Conservation (phyloP, 2,797 vertebrate genomes). For the Muscicapa striata region DNA sequence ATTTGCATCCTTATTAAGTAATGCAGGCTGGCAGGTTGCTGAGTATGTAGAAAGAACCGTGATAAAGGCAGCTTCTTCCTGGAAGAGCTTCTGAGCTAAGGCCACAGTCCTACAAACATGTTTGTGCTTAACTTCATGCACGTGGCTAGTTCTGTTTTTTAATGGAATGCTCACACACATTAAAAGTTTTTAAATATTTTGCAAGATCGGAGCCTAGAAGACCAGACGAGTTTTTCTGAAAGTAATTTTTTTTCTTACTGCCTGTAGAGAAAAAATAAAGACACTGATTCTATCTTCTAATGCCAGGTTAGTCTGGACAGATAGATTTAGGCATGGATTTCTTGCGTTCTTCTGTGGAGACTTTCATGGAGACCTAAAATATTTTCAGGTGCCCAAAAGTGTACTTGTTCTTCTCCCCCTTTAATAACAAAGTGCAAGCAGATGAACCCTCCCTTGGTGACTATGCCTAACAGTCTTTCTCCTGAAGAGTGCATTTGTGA, state of each 20-base stretch:
- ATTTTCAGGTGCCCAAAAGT: neutral
- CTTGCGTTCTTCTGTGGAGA: neutral
- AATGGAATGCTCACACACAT: neutral
- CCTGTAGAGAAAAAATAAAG: neutral
- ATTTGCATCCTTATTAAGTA: constrained; percentile 27
- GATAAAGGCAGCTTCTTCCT: constrained; percentile 6
- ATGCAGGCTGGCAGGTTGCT: neutral
- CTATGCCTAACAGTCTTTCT: neutral
- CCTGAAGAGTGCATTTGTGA: neutral
- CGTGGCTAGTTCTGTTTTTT: neutral
- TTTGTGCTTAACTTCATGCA: neutral
- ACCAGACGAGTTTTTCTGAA: neutral
- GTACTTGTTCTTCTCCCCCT: neutral
- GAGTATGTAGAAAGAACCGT: neutral
- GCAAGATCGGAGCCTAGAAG: neutral
- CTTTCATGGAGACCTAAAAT: neutral
- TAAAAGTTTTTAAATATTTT: neutral
- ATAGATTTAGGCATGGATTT: neutral
- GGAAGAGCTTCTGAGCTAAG: constrained; percentile 14
- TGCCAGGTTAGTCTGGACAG: neutral
- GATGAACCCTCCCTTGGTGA: neutral
- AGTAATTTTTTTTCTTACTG: neutral
- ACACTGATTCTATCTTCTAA: neutral
- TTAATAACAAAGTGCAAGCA: neutral
- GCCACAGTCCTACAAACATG: neutral